A percentile compares a stretch with the other conserved stretches of the same genome.
phyloP scores from a whole-genome alignment of 92 coral and sea anemone species.

The Hydrozoanthus gracilis region DNA sequence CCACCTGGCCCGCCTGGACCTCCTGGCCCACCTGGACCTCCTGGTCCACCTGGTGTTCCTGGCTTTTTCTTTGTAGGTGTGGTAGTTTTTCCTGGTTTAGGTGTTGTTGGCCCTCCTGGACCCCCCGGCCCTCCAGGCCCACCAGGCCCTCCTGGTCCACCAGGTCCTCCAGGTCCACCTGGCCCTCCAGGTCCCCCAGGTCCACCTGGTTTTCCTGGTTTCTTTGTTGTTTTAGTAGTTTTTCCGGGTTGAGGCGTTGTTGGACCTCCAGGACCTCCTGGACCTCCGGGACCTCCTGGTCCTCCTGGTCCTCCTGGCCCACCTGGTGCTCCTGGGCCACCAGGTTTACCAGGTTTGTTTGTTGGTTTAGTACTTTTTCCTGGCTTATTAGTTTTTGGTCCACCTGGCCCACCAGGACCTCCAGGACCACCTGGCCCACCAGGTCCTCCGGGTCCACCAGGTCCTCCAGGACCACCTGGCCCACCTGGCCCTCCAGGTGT shows the following conservation, averaged over 20 bases:
- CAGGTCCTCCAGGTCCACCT: conserved; percentile 60
- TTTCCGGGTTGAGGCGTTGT: conserved; percentile 59
- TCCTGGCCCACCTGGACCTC: conserved; percentile 71
- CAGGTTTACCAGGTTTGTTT: conserved; percentile 47
- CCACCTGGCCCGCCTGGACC: conserved; percentile 84
- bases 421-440: conserved; percentile 89
- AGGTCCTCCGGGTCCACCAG: conserved; percentile 85
- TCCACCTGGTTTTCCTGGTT: conserved; percentile 78
- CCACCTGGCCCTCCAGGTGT: conserved; percentile 72
- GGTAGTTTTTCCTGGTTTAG: conserved; percentile 54
- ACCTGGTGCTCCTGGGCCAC: conserved; percentile 71
- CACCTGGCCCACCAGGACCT: conserved; percentile 70
- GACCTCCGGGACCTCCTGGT: conserved; percentile 74
- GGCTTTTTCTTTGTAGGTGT: conserved; percentile 40
- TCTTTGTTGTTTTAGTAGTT: conserved; percentile 52
- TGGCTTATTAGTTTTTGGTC: conserved; percentile 23
- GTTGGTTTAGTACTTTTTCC: conserved; percentile 25
- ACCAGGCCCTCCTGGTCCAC: conserved; percentile 73
- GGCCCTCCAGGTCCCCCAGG: conserved; percentile 82
- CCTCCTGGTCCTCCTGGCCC: conserved; percentile 82
- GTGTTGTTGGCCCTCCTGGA: conserved; percentile 83
- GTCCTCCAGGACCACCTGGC: conserved; percentile 86
- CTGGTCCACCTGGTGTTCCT: conserved; percentile 55
- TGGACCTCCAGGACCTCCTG: conserved; percentile 64
- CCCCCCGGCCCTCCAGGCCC: conserved; percentile 85